Base-by-base conservation (phyloP, 2,888 invertebrate species). In the Willowsia nigromaculata region DNA sequence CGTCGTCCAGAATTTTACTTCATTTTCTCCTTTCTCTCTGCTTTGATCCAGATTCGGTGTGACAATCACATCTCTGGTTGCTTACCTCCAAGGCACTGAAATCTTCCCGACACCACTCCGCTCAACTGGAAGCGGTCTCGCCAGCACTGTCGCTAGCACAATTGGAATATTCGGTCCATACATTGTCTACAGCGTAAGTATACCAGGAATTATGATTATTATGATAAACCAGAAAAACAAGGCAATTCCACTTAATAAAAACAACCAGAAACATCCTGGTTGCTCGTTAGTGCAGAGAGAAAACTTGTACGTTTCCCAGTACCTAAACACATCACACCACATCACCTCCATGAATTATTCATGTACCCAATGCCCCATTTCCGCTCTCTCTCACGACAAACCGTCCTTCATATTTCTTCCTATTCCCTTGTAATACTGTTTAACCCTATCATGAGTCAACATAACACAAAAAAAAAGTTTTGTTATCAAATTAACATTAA, bases 51-150 rank as follows among this genome's bases (percentile, higher is more conserved):
- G 89, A 81, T 91, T 91, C 30, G 90, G 86, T 7, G 88, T 95
- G 84, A 95, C 95, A 3, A 93, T 95, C 30, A 94, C 95, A 6
- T 96, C 95, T 93, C 95, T 95, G 92, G 94, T 95, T 22, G 95
- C 95, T 33, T 95, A 95, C 93, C 94, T 96, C 80, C 95, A 96
- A 91, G 95, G 95, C 85, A 95, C 96, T 93, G 96, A 96, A 93
- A 94, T 96, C 30, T 96, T 96, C 93, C 96, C 96, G 9, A 89
- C 96, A 0, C 95, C 95, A 92, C 94, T 96, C 43, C 94, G 96
- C 27, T 96, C 96, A 93, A 95, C 96, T 7, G 96, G 96, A 80
- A 95, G 95, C 91, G 95, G 96, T 0, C 93, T 96, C 86, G 95
- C 95, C 40, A 94, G 95, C 83, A 94, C 96, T 47, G 93, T 95